Evolutionary conservation across 2,888 invertebrate genomes (phyloP).

Genomic region (Stenotaenia linearis): DNA sequence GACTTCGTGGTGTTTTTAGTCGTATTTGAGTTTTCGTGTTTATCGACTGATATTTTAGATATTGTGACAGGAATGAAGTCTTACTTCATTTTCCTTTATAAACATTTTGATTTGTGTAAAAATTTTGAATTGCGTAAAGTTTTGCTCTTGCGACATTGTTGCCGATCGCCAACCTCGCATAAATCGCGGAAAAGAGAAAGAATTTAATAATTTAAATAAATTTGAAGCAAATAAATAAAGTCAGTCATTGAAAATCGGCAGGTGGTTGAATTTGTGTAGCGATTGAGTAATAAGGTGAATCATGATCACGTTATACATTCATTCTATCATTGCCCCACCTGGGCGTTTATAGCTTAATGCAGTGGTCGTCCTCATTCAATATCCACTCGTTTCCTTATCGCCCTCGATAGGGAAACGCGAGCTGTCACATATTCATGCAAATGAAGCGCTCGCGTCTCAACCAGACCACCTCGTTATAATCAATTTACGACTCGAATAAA

Average conservation of each 20-base stretch:
- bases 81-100: no score
- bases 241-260: background rate
- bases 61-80: no score
- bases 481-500: background rate
- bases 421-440: constrained; percentile 19
- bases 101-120: no score
- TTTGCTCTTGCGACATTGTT: no score
- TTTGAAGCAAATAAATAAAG: background rate
- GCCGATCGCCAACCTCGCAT: no score
- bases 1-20: no score
- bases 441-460: background rate
- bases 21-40: no score
- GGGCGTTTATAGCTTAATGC: constrained; percentile 15
- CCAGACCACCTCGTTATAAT: constrained; percentile 2
- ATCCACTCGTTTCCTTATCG: constrained; percentile 19
- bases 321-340: background rate
- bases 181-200: no score
- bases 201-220: no score
- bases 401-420: constrained; percentile 7
- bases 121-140: no score
- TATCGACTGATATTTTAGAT: no score
- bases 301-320: background rate
- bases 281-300: background rate
- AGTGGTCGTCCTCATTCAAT: constrained; percentile 14
- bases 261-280: background rate